phyloP scores from a whole-genome alignment of 2,113 vertebrate genomes.

The Acanthisitta chloris region DNA sequence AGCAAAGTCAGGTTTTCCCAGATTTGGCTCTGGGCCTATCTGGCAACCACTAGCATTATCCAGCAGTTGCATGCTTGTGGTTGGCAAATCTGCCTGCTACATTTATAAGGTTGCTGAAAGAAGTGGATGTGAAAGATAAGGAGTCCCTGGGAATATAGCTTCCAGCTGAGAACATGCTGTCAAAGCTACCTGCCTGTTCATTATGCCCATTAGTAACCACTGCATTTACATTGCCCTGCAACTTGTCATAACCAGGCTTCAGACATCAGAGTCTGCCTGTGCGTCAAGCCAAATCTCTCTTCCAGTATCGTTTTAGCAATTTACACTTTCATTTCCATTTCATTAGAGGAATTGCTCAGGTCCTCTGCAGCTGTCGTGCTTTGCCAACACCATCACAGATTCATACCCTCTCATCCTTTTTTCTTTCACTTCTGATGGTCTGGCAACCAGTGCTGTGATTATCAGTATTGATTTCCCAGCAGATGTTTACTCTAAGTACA shows the following conservation, averaged over 20 bases:
- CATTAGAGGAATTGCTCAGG: neutral
- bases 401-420: neutral
- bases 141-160: neutral
- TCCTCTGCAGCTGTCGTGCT: neutral
- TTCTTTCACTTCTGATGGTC: neutral
- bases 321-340: neutral
- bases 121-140: slow-evolving; percentile 13
- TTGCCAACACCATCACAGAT: neutral
- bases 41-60: neutral
- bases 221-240: neutral
- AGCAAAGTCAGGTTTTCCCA: neutral
- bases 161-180: neutral
- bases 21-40: neutral
- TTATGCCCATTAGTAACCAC: neutral
- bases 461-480: neutral
- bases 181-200: neutral
- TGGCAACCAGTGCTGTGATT: neutral
- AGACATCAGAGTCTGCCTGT: neutral
- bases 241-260: neutral
- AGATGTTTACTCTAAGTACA: neutral
- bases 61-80: neutral
- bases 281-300: neutral
- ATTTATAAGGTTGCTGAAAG: neutral
- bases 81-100: neutral
- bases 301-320: neutral